Percentiles rank a stretch among this genome's conserved stretches.
phyloP scores from a whole-genome alignment of 2,888 invertebrate species.

The Bruchidius siliquastri region DNA sequence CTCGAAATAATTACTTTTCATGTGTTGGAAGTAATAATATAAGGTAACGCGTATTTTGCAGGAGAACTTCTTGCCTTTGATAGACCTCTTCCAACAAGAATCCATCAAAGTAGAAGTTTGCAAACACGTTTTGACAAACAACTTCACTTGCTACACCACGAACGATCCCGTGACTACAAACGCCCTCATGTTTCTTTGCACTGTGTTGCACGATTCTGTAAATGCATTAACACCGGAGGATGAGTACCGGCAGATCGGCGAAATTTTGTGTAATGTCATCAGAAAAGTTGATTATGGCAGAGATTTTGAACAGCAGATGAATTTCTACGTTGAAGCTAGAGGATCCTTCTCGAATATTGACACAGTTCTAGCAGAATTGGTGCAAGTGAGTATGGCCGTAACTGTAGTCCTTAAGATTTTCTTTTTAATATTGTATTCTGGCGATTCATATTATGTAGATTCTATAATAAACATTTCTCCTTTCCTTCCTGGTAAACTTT shows the following conservation, averaged over 20 bases:
- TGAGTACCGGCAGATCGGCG: conserved; percentile 81
- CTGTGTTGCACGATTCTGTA: conserved; percentile 88
- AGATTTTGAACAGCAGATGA: conserved; percentile 86
- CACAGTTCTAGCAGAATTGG: conserved; percentile 75
- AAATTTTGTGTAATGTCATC: conserved; percentile 76
- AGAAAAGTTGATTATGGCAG: conserved; percentile 75
- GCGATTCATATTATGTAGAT: too few relatives aligned
- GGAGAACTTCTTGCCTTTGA: conserved; percentile 86
- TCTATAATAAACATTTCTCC: too few relatives aligned
- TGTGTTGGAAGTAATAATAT: too few relatives aligned
- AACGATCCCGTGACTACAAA: conserved; percentile 85
- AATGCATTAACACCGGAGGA: conserved; percentile 90
- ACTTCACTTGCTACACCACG: conserved; percentile 44
- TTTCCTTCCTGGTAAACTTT: too few relatives aligned
- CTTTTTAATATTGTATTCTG: too few relatives aligned
- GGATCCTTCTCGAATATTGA: conserved; percentile 89
- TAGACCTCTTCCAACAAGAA: conserved; percentile 87
- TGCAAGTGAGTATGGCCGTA: conserved; percentile 60
- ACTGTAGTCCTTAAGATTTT: not conserved
- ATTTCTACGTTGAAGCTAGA: conserved; percentile 90
- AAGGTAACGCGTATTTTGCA: conserved; percentile 45
- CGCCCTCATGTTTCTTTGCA: conserved; percentile 82
- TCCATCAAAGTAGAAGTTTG: conserved; percentile 77
- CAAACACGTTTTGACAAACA: conserved; percentile 69
- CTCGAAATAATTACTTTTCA: too few relatives aligned